These are phyloP conservation scores for Cephus rjabovi DNA, from an alignment of 2,888 invertebrate genomes.

Conservation along the genomic window DNA sequence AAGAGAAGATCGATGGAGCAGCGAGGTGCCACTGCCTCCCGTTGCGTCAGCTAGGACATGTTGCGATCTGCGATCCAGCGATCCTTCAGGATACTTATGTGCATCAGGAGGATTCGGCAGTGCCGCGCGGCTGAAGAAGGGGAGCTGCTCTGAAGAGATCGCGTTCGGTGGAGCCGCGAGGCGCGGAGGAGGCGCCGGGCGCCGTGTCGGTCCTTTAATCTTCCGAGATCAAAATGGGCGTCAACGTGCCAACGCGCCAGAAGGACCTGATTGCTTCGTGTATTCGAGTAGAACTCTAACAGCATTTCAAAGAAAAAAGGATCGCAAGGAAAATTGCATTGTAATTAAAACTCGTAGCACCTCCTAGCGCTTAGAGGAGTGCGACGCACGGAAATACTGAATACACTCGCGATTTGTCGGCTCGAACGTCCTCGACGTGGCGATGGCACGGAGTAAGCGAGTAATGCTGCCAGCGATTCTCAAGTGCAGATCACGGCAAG, in stretches of 20 bases:
- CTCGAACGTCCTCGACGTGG: too few species aligned
- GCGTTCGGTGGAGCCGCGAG: conserved; percentile 16
- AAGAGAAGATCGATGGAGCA: too few species aligned
- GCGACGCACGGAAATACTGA: too few species aligned
- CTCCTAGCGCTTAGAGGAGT: too few species aligned
- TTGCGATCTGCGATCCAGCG: background rate
- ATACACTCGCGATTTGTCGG: too few species aligned
- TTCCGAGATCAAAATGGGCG: conserved; percentile 62
- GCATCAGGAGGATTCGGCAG: conserved; percentile 17
- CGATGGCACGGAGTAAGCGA: too few species aligned
- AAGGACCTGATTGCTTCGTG: conserved; percentile 62
- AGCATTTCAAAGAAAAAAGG: conserved; percentile 59
- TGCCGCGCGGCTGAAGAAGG: too few species aligned
- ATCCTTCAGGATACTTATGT: conserved; percentile 47
- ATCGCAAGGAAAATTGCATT: conserved; percentile 63
- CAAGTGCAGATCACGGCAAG: too few species aligned
- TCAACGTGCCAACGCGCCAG: conserved; percentile 32
- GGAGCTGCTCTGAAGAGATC: too few species aligned
- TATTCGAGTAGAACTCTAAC: conserved; percentile 61
- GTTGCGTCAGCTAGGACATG: too few species aligned
- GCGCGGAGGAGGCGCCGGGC: conserved; percentile 31
- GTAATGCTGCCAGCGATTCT: too few species aligned
- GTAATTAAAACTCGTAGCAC: conserved; percentile 57
- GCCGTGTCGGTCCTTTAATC: conserved; percentile 56
- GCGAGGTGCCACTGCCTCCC: too few species aligned